Conservation (phyloP, 2,113 vertebrate species). For the Hiodon alosoides region DNA sequence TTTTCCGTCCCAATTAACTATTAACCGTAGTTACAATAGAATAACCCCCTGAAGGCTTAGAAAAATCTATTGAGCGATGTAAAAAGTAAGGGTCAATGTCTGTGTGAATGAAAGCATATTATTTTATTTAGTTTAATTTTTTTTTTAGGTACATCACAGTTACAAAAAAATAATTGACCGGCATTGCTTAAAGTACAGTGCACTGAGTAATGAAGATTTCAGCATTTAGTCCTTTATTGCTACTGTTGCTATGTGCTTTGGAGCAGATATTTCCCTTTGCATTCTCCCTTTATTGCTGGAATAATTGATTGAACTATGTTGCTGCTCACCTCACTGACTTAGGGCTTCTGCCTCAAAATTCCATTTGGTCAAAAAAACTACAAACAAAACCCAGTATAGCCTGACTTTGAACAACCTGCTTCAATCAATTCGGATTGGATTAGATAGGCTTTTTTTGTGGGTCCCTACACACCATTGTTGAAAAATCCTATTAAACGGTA, state of each 20-base stretch:
- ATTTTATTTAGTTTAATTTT: no score
- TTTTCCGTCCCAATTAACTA: no score
- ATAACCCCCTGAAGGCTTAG: background rate
- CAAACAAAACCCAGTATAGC: conserved; percentile 30
- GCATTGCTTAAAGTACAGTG: no score
- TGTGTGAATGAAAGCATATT: background rate
- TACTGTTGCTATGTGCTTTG: no score
- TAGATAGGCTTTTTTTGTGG: conserved; percentile 49
- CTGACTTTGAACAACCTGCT: conserved; percentile 23
- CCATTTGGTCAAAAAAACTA: conserved; percentile 36
- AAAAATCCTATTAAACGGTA: conserved; percentile 57
- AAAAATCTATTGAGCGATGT: background rate
- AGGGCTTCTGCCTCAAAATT: background rate
- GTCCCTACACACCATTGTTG: conserved; percentile 51
- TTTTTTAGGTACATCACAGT: no score
- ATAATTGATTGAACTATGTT: background rate
- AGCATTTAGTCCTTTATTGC: no score
- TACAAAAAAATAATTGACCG: no score
- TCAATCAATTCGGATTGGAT: conserved; percentile 17
- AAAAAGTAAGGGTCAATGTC: background rate
- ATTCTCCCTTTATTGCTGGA: no score
- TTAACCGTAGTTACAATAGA: background rate
- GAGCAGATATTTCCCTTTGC: no score
- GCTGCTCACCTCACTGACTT: background rate
- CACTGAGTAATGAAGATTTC: no score